phyloP scores from a whole-genome alignment of 2,888 invertebrate genomes.

The Eugnorisma glareosa region DNA sequence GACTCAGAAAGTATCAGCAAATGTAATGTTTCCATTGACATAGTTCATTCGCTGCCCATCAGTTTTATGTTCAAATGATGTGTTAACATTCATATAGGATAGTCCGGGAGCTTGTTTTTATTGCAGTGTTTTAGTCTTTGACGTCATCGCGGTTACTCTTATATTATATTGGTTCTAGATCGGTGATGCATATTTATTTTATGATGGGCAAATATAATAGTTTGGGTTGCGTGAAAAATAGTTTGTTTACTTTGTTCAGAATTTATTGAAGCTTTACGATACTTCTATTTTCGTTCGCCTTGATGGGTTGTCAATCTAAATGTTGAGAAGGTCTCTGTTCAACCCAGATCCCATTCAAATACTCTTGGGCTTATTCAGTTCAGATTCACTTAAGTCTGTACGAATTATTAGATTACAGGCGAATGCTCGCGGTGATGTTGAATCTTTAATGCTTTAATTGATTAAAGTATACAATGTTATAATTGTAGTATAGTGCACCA shows the following conservation, averaged over 20 bases:
- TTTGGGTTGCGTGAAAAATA: slow-evolving; percentile 27
- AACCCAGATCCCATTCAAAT: background rate
- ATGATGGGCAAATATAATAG: slow-evolving; percentile 32
- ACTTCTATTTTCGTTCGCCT: background rate
- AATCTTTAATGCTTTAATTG: no score
- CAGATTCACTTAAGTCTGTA: background rate
- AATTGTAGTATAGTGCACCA: background rate
- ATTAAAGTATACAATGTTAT: background rate
- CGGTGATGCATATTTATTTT: slow-evolving; percentile 56
- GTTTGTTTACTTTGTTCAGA: slow-evolving; percentile 30
- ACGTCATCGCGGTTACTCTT: slow-evolving; percentile 61
- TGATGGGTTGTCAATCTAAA: background rate
- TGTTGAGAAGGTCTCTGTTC: background rate
- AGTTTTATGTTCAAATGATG: slow-evolving; percentile 53
- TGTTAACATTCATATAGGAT: slow-evolving; percentile 42
- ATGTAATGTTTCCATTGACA: slow-evolving; percentile 47
- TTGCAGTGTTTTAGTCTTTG: slow-evolving; percentile 49
- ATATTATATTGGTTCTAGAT: slow-evolving; percentile 43
- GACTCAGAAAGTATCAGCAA: slow-evolving; percentile 42
- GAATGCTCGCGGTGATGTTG: background rate
- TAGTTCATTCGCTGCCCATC: slow-evolving; percentile 60
- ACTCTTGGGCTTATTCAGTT: background rate
- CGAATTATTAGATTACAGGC: background rate
- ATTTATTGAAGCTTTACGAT: slow-evolving; percentile 9
- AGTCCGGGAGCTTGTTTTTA: slow-evolving; percentile 51